Conservation (phyloP, 1,140 invertebrate genomes). For the Archivesica marissinica region DNA sequence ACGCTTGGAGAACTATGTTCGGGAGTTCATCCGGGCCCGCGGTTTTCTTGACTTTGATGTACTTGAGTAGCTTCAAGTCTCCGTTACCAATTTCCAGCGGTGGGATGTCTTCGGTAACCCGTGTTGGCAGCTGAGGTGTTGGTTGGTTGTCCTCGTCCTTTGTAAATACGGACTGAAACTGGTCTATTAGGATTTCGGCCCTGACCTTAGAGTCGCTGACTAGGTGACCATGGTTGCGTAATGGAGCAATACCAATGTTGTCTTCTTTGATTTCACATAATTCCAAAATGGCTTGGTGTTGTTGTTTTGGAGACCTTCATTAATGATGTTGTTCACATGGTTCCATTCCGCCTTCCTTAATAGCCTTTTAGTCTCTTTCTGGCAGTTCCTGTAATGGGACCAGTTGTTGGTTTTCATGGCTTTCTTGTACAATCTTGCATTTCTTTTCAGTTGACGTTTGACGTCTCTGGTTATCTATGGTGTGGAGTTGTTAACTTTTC, state of each 20-base stretch:
- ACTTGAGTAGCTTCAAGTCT: constrained; percentile 5
- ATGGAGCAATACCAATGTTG: constrained; percentile 9
- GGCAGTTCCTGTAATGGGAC: constrained; percentile 33
- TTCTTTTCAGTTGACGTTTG: neutral
- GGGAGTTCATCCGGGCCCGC: constrained; percentile 15
- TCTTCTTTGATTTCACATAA: constrained; percentile 16
- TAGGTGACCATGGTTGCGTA: constrained; percentile 3
- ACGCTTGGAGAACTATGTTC: constrained; percentile 14
- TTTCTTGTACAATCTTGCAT: constrained; percentile 34
- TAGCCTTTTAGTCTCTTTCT: neutral
- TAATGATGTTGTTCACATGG: constrained; percentile 15
- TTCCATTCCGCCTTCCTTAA: constrained; percentile 9
- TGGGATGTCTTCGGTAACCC: neutral
- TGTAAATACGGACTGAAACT: constrained; percentile 56
- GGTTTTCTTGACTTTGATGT: constrained; percentile 18
- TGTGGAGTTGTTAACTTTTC: neutral
- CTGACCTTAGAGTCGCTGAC: constrained; percentile 19
- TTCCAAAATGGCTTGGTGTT: constrained; percentile 1
- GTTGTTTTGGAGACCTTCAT: neutral
- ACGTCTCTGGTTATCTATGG: constrained; percentile 8
- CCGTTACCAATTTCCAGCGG: neutral
- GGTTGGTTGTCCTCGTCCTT: constrained; percentile 14
- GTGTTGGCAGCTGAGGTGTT: neutral
- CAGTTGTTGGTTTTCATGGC: constrained; percentile 48
- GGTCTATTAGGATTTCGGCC: too few species aligned